Conservation (phyloP, 2,888 invertebrate species). For the Andrena fulva region DNA sequence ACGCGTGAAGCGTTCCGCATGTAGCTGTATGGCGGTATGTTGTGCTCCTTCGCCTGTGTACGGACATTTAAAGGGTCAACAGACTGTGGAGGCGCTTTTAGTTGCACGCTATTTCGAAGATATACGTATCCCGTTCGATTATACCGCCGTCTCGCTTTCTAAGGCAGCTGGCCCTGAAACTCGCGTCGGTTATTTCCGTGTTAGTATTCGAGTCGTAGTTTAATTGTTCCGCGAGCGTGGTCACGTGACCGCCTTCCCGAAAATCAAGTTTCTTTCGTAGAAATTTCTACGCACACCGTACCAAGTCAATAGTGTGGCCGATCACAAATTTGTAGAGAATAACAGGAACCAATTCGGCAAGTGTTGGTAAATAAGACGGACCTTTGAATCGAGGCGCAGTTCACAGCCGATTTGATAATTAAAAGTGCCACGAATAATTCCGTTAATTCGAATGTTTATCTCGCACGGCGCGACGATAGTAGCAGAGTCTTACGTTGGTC, state of each 20-base stretch:
- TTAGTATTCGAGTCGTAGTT: slow-evolving; percentile 17
- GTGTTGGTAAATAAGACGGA: slow-evolving; percentile 10
- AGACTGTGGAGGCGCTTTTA: slow-evolving; percentile 48
- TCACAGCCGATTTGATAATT: not conserved
- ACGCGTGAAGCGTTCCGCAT: slow-evolving; percentile 2
- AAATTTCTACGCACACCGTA: not conserved
- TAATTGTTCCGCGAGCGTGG: not conserved
- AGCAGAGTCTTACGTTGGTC: not conserved
- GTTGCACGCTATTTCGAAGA: slow-evolving; percentile 57
- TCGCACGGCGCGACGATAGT: not conserved
- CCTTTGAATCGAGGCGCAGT: not conserved
- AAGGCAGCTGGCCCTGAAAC: slow-evolving; percentile 53
- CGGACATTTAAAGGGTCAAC: slow-evolving; percentile 61
- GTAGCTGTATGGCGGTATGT: not conserved
- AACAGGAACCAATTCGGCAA: not conserved
- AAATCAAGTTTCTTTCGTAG: not conserved
- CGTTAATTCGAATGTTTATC: not conserved
- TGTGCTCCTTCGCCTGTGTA: slow-evolving; percentile 14
- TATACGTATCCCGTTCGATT: slow-evolving; percentile 25
- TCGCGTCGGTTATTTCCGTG: slow-evolving; percentile 50
- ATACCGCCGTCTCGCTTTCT: slow-evolving; percentile 38
- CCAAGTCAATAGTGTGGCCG: not conserved
- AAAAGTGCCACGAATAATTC: not conserved
- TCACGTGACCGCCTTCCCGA: not conserved
- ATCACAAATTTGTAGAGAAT: not conserved